phyloP scores from a whole-genome alignment of 2,113 vertebrate species.

The Orycteropus afer region DNA sequence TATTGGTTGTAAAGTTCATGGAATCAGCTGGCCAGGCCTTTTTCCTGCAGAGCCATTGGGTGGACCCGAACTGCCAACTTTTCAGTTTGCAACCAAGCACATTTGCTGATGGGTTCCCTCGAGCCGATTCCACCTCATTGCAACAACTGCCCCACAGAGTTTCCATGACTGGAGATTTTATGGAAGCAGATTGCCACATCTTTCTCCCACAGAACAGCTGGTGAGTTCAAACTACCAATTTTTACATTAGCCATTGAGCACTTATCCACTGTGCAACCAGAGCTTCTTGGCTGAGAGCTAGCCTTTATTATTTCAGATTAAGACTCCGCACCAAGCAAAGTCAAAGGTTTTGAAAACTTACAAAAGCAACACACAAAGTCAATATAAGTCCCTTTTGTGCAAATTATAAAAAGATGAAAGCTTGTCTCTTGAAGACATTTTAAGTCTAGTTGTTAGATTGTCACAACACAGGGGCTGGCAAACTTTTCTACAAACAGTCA shows the following conservation, averaged over 20 bases:
- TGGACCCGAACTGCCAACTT: neutral
- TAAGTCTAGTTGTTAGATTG: neutral
- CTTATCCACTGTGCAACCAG: neutral
- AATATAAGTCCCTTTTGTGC: neutral
- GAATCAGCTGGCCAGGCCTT: too few relatives aligned
- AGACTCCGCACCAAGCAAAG: neutral
- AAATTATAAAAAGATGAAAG: neutral
- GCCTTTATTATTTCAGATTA: neutral
- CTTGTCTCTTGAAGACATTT: neutral
- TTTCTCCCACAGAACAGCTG: neutral
- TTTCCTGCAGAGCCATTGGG: neutral
- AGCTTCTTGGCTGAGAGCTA: neutral
- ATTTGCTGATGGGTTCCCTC: neutral
- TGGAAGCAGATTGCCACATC: neutral
- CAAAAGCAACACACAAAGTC: neutral
- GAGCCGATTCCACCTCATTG: neutral
- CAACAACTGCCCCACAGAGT: neutral
- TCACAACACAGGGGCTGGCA: fast-evolving
- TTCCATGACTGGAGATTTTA: neutral
- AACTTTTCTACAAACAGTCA: neutral
- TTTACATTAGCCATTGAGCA: neutral
- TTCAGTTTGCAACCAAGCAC: neutral
- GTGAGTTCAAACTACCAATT: neutral
- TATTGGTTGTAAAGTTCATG: neutral
- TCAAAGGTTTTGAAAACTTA: neutral